Percentiles rank a stretch among this genome's conserved stretches.
Evolutionary conservation across 2,797 vertebrate species (phyloP).

Genomic region (Sebastes hubbsi): DNA sequence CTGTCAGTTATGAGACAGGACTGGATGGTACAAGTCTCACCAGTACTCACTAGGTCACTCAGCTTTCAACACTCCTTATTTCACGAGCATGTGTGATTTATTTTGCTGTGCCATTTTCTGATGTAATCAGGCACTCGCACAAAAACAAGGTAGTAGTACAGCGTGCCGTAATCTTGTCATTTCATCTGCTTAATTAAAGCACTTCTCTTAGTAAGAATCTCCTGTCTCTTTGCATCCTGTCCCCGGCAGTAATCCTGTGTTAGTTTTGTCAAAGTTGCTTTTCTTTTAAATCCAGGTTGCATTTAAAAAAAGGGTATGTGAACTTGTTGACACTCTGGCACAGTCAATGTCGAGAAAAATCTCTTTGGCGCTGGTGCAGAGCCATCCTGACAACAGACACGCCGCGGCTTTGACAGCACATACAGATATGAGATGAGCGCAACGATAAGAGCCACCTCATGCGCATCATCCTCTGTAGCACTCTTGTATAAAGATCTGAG

Average conservation of each 20-base stretch:
- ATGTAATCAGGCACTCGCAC: neutral
- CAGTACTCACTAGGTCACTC: neutral
- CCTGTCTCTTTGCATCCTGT: neutral
- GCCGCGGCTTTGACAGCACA: neutral
- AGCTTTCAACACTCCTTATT: neutral
- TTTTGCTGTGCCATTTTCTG: neutral
- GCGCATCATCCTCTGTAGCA: neutral
- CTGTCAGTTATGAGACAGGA: neutral
- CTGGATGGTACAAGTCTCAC: neutral
- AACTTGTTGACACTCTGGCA: slow-evolving; percentile 1
- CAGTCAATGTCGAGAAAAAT: neutral
- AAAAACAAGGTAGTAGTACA: neutral
- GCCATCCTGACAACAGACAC: slow-evolving; percentile 14
- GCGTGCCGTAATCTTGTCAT: neutral
- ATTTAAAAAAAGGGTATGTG: neutral
- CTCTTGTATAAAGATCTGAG: neutral
- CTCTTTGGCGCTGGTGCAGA: neutral
- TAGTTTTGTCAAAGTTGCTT: neutral
- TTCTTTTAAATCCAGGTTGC: too few species aligned
- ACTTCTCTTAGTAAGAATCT: neutral
- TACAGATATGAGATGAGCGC: slow-evolving; percentile 2
- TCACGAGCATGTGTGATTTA: neutral
- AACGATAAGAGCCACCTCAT: slow-evolving; percentile 3
- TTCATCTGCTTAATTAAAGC: neutral
- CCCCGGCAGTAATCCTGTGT: neutral